These are phyloP conservation scores for Anneissia japonica DNA, from an alignment of 35 echinoderm and acorn worm species.

Conservation along the genomic window DNA sequence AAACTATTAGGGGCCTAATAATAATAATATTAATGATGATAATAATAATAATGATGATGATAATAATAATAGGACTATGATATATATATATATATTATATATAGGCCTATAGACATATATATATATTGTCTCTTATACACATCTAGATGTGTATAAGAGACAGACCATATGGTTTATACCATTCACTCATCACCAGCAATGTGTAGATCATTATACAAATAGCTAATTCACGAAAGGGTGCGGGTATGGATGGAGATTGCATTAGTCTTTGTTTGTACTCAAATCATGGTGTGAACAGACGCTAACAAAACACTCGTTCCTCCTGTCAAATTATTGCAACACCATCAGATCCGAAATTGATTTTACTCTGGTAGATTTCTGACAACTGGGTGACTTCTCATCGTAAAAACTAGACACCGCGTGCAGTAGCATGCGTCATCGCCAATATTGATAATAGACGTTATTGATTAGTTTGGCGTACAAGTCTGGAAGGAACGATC, in stretches of 20 bases:
- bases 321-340: not conserved
- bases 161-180: not conserved
- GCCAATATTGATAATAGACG: not conserved
- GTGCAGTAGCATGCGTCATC: not conserved
- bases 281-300: not conserved
- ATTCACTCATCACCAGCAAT: not conserved
- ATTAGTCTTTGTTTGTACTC: not conserved
- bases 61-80: no score
- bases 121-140: no score
- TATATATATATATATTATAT: no score
- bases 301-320: no score
- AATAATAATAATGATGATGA: no score
- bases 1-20: no score
- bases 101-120: no score
- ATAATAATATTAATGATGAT: no score
- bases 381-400: not conserved
- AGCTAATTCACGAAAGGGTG: not conserved
- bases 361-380: not conserved
- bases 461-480: not conserved
- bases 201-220: not conserved
- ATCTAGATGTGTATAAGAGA: no score
- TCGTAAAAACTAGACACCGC: not conserved
- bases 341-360: not conserved
- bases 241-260: not conserved
- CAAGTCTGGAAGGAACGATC: not conserved